phyloP scores from a whole-genome alignment of 2,113 vertebrate genomes.

The Ammodramus savannarum region DNA sequence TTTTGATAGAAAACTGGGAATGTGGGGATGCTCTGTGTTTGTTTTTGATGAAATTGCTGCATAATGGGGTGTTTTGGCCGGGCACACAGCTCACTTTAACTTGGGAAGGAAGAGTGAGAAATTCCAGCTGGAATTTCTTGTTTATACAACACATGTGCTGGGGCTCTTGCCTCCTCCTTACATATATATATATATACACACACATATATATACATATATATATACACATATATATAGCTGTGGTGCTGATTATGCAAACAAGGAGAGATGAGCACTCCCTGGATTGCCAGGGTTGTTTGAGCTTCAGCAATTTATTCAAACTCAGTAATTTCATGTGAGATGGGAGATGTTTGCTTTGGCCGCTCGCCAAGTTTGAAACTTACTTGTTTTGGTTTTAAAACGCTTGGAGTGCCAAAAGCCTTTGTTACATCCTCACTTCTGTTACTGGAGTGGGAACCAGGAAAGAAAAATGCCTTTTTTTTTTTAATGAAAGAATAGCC shows the following conservation, averaged over 20 bases:
- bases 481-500: conserved; percentile 18
- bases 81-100: not conserved
- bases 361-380: not conserved
- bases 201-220: too few species aligned
- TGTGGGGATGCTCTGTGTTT: not conserved
- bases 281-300: not conserved
- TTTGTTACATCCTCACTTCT: conserved; percentile 8
- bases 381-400: not conserved
- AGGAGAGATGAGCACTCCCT: not conserved
- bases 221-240: not conserved
- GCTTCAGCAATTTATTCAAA: not conserved
- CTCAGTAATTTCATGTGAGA: not conserved
- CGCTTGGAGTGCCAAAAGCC: not conserved
- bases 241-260: not conserved
- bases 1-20: not conserved
- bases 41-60: not conserved
- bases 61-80: not conserved
- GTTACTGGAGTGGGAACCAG: not conserved
- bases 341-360: conserved; percentile 4
- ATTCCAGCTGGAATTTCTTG: conserved; percentile 11
- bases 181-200: fast-evolving
- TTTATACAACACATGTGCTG: not conserved
- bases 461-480: not conserved
- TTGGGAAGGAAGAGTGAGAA: not conserved
- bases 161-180: not conserved